Evolutionary conservation across 1,140 invertebrate species (phyloP).

Genomic region (Heliconius himera): DNA sequence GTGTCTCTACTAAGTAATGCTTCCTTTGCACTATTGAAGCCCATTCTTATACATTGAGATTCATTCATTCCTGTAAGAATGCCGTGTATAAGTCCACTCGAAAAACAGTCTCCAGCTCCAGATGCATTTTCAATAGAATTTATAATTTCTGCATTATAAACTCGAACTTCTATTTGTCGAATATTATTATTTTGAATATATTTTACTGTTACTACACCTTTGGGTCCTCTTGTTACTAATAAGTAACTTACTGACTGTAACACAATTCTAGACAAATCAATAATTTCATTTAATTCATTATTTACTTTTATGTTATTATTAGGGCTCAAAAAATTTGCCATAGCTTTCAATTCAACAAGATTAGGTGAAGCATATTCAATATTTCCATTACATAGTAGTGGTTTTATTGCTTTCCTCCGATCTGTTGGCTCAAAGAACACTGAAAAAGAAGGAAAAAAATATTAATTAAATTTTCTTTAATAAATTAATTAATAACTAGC

Average conservation of each 20-base stretch:
- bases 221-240: slow-evolving; percentile 82
- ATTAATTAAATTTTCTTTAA: neutral
- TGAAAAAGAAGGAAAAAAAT: slow-evolving; percentile 55
- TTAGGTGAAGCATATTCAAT: slow-evolving; percentile 88
- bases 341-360: slow-evolving; percentile 85
- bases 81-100: slow-evolving; percentile 83
- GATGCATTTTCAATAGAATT: slow-evolving; percentile 83
- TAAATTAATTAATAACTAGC: no score
- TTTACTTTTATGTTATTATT: slow-evolving; percentile 31
- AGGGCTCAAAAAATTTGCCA: slow-evolving; percentile 70
- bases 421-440: slow-evolving; percentile 77
- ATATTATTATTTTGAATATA: slow-evolving; percentile 34
- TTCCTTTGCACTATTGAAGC: slow-evolving; percentile 80
- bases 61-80: slow-evolving; percentile 75
- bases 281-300: slow-evolving; percentile 76
- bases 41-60: slow-evolving; percentile 79
- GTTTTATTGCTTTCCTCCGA: slow-evolving; percentile 66
- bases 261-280: slow-evolving; percentile 57
- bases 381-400: slow-evolving; percentile 39
- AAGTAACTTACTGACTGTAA: slow-evolving; percentile 53
- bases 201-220: slow-evolving; percentile 81
- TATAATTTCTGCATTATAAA: slow-evolving; percentile 76
- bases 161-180: slow-evolving; percentile 49
- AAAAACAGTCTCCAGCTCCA: slow-evolving; percentile 86
- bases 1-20: slow-evolving; percentile 79